Percentiles rank a stretch among this genome's conserved stretches.
These are phyloP conservation scores for Ptyas mucosa DNA, from an alignment of 2,113 vertebrate species.

Conservation along the genomic window DNA sequence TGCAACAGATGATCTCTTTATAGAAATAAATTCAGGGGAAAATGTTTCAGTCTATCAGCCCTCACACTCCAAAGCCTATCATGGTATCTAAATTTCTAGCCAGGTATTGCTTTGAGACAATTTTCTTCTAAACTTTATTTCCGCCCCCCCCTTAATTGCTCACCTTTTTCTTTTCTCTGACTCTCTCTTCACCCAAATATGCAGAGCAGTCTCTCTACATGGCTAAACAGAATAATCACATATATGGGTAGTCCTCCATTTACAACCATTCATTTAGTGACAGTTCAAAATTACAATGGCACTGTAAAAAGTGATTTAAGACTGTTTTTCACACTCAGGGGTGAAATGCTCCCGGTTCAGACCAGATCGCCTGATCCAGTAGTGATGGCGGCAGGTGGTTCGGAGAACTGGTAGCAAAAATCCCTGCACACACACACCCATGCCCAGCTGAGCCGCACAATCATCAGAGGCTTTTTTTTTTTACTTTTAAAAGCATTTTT, in stretches of 20 bases:
- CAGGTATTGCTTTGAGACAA: slow-evolving; percentile 24
- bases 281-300: no score
- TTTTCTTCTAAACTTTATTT: slow-evolving; percentile 6
- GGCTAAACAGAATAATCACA: neutral
- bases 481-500: no score
- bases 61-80: neutral
- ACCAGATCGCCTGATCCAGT: no score
- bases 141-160: neutral
- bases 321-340: no score
- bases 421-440: no score
- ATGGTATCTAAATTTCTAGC: slow-evolving; percentile 5
- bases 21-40: slow-evolving; percentile 35
- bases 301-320: no score
- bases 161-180: slow-evolving; percentile 21
- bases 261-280: no score
- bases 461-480: no score
- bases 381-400: no score
- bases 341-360: no score
- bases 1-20: slow-evolving; percentile 32
- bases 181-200: neutral
- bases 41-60: slow-evolving; percentile 36
- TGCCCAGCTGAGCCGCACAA: no score
- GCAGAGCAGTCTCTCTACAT: neutral
- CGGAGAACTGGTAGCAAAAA: no score
- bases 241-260: neutral